Evolutionary conservation across 2,888 invertebrate genomes (phyloP).

Genomic region (Amitus sp.): DNA sequence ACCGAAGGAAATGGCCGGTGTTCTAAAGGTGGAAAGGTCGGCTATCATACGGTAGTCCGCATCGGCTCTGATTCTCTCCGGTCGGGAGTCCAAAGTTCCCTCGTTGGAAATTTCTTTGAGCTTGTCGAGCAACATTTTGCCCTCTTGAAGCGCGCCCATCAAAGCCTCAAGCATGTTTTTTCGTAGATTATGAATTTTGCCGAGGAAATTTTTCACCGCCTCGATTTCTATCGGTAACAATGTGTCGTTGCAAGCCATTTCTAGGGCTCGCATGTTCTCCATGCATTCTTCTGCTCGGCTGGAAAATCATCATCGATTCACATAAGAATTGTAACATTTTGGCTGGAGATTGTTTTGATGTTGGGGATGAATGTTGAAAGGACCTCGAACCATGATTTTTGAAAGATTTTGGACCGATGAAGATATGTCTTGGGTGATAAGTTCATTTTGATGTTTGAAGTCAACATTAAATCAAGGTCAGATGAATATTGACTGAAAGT

Average conservation of each 20-base stretch:
- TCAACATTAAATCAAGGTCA: too few relatives aligned
- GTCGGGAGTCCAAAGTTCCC: constrained; percentile 80
- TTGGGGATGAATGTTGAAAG: too few relatives aligned
- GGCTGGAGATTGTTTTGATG: too few relatives aligned
- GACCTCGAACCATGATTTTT: too few relatives aligned
- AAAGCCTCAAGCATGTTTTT: constrained; percentile 79
- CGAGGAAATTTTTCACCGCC: constrained; percentile 75
- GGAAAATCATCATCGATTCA: too few relatives aligned
- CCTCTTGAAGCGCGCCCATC: constrained; percentile 83
- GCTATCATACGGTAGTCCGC: constrained; percentile 61
- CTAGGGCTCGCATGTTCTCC: constrained; percentile 75
- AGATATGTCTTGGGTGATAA: too few relatives aligned
- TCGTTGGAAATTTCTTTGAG: constrained; percentile 79
- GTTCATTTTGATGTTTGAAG: too few relatives aligned
- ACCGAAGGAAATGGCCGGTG: too few relatives aligned
- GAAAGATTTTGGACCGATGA: too few relatives aligned
- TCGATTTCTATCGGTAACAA: constrained; percentile 78
- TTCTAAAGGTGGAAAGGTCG: neutral
- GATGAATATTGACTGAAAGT: too few relatives aligned
- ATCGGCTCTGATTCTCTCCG: constrained; percentile 70
- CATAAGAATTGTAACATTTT: too few relatives aligned
- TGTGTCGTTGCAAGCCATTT: constrained; percentile 75
- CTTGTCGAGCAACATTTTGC: constrained; percentile 78
- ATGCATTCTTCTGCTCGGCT: constrained; percentile 77
- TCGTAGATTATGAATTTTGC: constrained; percentile 77